These are phyloP conservation scores for Ceriagrion tenellum DNA, from an alignment of 2,888 invertebrate species.

Conservation along the genomic window DNA sequence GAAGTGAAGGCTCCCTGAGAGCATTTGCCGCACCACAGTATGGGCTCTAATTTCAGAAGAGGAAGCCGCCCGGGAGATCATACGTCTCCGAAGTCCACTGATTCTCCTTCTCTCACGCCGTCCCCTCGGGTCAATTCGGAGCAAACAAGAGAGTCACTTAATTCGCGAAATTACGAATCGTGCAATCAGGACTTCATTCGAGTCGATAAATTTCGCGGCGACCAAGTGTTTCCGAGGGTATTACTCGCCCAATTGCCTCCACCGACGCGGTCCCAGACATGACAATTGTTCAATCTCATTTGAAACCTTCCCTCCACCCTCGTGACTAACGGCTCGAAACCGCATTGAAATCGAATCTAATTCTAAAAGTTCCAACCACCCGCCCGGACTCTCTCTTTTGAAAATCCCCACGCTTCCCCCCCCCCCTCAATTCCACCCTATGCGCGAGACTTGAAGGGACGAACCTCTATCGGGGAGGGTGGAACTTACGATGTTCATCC, in stretches of 20 bases:
- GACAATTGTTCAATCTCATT: neutral
- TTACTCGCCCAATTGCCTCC: neutral
- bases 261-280: neutral
- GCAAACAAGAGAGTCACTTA: neutral
- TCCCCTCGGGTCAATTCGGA: neutral
- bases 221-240: neutral
- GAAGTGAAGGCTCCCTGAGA: neutral
- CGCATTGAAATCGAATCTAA: neutral
- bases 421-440: neutral
- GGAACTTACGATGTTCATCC: neutral
- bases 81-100: too few relatives aligned
- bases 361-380: neutral
- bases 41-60: neutral
- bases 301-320: neutral
- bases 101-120: too few relatives aligned
- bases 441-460: neutral
- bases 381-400: too few relatives aligned
- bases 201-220: neutral
- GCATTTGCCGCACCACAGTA: neutral
- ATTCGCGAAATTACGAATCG: conserved; percentile 1
- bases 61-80: neutral
- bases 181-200: neutral
- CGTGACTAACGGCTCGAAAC: neutral
- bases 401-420: neutral
- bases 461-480: neutral